These are phyloP conservation scores for Xanthorhoe designata DNA, from an alignment of 2,888 invertebrate genomes.

Conservation along the genomic window DNA sequence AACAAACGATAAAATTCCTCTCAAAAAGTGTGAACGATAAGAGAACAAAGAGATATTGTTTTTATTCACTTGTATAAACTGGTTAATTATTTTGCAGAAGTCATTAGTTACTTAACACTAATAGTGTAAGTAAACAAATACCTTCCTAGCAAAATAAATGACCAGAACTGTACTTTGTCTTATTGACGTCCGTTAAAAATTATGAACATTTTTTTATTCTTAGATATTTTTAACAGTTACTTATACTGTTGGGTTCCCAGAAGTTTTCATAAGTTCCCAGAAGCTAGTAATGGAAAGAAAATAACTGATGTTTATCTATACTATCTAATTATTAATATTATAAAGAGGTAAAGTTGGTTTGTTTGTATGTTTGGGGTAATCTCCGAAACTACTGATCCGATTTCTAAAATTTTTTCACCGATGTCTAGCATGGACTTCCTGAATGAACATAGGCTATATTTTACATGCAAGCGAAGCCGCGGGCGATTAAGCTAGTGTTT, in stretches of 20 bases:
- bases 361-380: too few species aligned
- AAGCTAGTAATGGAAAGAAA: too few species aligned
- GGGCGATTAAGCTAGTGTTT: too few species aligned
- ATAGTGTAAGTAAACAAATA: not conserved
- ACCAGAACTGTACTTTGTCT: not conserved
- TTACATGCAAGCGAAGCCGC: too few species aligned
- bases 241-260: not conserved
- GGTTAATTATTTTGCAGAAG: not conserved
- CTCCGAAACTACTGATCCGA: too few species aligned
- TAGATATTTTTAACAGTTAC: not conserved
- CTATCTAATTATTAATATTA: too few species aligned
- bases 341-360: too few species aligned
- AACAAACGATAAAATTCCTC: not conserved
- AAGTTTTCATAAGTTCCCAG: not conserved
- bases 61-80: not conserved
- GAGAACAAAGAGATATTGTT: not conserved
- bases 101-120: not conserved
- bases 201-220: not conserved
- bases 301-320: too few species aligned
- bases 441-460: too few species aligned
- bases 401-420: too few species aligned
- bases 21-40: not conserved
- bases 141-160: not conserved
- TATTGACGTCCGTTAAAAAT: not conserved
- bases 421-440: too few species aligned